phyloP scores from a whole-genome alignment of 2,797 vertebrate species.

The Siniperca scherzeri region DNA sequence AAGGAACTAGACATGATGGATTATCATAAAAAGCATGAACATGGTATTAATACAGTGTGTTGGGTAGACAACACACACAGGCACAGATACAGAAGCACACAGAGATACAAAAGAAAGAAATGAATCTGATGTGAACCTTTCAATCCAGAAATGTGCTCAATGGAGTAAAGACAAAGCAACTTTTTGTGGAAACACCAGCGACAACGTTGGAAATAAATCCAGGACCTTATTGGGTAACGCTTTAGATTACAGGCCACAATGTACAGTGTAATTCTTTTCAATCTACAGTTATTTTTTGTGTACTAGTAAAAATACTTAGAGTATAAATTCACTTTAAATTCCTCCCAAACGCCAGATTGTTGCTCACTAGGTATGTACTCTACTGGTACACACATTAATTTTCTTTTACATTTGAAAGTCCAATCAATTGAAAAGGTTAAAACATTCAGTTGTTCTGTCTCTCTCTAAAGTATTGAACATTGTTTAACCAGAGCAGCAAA shows the following conservation, averaged over 20 bases:
- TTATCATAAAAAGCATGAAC: neutral
- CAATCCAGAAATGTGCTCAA: neutral
- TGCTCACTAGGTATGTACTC: neutral
- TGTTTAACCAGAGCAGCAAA: slow-evolving; percentile 5
- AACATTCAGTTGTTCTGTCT: neutral
- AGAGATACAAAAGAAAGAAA: neutral
- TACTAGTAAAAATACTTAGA: neutral
- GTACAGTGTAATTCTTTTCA: neutral
- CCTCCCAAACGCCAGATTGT: neutral
- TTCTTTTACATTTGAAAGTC: neutral
- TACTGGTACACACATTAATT: neutral
- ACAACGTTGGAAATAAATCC: neutral
- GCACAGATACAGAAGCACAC: slow-evolving; percentile 5
- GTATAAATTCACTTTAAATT: no score
- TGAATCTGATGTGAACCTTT: neutral
- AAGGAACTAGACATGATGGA: neutral
- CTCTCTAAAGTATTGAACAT: neutral
- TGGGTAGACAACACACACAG: neutral
- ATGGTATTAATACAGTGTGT: neutral
- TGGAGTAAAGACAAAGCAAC: neutral
- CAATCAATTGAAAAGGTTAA: neutral
- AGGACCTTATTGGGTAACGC: neutral
- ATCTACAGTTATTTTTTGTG: neutral
- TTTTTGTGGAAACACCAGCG: neutral
- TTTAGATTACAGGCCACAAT: neutral